Percentiles rank a stretch among this genome's conserved stretches.
phyloP scores from a whole-genome alignment of 92 coral and sea anemone species.

The Palythoa grandis region DNA sequence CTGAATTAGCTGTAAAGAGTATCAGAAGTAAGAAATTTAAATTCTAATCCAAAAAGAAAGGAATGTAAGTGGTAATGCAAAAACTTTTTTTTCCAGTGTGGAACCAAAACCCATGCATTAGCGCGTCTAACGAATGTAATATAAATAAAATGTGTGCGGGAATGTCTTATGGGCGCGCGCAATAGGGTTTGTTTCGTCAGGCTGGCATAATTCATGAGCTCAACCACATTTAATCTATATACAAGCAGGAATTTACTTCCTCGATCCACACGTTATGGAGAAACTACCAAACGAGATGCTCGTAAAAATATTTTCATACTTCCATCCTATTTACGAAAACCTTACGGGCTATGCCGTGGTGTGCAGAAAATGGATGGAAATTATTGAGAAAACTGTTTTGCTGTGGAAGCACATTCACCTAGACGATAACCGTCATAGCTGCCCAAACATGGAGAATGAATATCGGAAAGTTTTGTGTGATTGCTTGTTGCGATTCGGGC shows the following conservation, averaged over 20 bases:
- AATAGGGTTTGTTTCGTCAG: slow-evolving; percentile 34
- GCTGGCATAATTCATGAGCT: background rate
- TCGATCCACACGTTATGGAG: slow-evolving; percentile 41
- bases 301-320: slow-evolving; percentile 64
- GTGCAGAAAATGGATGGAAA: slow-evolving; percentile 71
- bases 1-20: no score
- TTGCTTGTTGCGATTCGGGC: slow-evolving; percentile 63
- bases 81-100: no score
- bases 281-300: slow-evolving; percentile 73
- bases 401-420: slow-evolving; percentile 86
- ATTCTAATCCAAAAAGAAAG: no score
- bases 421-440: slow-evolving; percentile 70
- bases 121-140: no score
- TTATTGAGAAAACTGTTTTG: slow-evolving; percentile 64
- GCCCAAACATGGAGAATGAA: slow-evolving; percentile 42
- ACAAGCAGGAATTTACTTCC: background rate
- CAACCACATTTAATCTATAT: background rate
- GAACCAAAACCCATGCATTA: no score
- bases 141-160: background rate
- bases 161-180: background rate
- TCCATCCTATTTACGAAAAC: slow-evolving; percentile 82
- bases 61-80: no score
- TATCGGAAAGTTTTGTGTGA: slow-evolving; percentile 50
- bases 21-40: no score
- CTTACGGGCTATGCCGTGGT: slow-evolving; percentile 54